Evolutionary conservation across 2,888 invertebrate genomes (phyloP), one percentile per base, ranked within the genome.

Genomic region (Drosophila rellima): DNA sequence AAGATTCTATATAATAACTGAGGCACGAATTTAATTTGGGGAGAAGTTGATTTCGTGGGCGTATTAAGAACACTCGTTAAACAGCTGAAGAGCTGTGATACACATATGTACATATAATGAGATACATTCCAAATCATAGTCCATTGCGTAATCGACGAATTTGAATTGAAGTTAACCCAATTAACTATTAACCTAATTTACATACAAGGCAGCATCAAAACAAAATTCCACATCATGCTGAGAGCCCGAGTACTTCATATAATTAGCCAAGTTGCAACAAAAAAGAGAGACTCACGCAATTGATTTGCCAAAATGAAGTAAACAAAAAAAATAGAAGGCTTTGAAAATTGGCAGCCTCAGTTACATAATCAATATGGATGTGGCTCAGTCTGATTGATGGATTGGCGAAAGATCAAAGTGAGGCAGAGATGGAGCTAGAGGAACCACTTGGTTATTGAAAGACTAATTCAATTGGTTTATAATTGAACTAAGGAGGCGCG

Each of bases 401-500:
- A 86, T 83, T 74, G 74, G 64, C 56, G 10, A 67, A 59, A 59
- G 78, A 69, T 66, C 44, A 66, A 60, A 62, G 66, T 29, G 35
- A 61, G 56, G 37, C 56, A 52, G 15, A 42, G 59, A 8, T 17
- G 37, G 48, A 40, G 51, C 42, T 45, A 33, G 66, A 60, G 52
- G 70, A 70, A 65, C 47, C 70, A 77, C 63, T 76, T 70, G 66
- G 52, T 39, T 52, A 68, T 62, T 67, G 72, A 73, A 76, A 76
- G 65, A 82, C 78, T 85, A 83, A 83, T 83, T 83, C 83, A 83
- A 83, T 83, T 83, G 83, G 76, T 81, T 86, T 83, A 86, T 86
- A 86, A 83, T 83, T 83, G 86, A 83, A 77, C 79, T 79, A 83
- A 86, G 84, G 70, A 83, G 83, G 76, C 83, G 79, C 62, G 66